A percentile compares a stretch with the other conserved stretches of the same genome.
Conservation (phyloP, 2,888 invertebrate species). For the Caenorhabditis panamensis region DNA sequence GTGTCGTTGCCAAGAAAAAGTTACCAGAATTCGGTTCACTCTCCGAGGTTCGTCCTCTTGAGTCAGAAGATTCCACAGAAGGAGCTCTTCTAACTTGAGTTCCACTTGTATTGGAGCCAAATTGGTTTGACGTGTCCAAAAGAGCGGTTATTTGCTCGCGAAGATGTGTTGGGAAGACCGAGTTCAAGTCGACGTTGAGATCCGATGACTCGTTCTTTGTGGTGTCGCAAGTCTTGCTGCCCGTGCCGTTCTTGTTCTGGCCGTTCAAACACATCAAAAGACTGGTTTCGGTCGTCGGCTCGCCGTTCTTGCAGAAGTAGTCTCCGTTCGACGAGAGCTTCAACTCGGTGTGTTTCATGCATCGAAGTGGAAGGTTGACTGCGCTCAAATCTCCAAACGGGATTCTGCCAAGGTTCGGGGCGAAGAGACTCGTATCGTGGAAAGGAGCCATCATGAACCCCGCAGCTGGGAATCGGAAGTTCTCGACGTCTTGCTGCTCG, state of each 20-base stretch:
- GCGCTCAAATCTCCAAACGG: constrained; percentile 29
- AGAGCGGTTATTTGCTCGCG: constrained; percentile 55
- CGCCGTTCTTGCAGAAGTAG: constrained; percentile 58
- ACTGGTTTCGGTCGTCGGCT: constrained; percentile 55
- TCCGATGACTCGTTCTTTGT: constrained; percentile 32
- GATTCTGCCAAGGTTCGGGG: not conserved
- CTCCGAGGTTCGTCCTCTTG: constrained; percentile 52
- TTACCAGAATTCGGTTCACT: constrained; percentile 52
- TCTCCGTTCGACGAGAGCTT: constrained; percentile 58
- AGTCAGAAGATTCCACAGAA: constrained; percentile 45
- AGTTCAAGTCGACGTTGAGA: constrained; percentile 32
- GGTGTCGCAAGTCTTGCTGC: constrained; percentile 15
- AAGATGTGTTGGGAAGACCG: constrained; percentile 56
- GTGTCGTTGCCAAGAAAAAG: not conserved
- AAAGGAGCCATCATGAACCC: constrained; percentile 56
- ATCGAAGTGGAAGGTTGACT: constrained; percentile 30
- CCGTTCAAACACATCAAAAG: constrained; percentile 56
- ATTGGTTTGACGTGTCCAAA: constrained; percentile 56
- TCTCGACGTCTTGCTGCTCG: constrained; percentile 31
- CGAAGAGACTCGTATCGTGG: constrained; percentile 19
- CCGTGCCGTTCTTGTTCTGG: constrained; percentile 22
- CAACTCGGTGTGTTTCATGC: constrained; percentile 55
- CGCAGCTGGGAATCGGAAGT: constrained; percentile 18
- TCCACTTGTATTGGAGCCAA: constrained; percentile 25
- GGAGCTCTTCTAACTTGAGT: constrained; percentile 24